phyloP scores from a whole-genome alignment of 2,888 invertebrate genomes.

The Auanema sp. region DNA sequence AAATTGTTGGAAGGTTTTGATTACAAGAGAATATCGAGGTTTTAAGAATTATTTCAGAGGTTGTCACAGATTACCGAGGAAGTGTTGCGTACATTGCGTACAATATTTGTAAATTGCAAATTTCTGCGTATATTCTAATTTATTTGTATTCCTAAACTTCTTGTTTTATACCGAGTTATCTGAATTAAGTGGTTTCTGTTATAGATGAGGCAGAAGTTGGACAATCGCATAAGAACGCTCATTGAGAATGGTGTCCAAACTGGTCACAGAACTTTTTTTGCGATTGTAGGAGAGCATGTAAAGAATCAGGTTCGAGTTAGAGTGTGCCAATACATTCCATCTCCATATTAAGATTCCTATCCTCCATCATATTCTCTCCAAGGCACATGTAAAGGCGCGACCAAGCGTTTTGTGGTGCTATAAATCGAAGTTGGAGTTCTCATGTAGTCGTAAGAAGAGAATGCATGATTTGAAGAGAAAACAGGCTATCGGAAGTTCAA shows the following conservation, averaged over 20 bases:
- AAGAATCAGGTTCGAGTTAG: constrained; percentile 79
- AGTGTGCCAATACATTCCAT: not conserved
- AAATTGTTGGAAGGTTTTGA: too few species aligned
- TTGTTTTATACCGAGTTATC: too few species aligned
- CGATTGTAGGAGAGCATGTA: constrained; percentile 91
- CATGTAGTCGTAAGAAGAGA: constrained; percentile 88
- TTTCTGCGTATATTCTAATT: too few species aligned
- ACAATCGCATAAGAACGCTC: constrained; percentile 88
- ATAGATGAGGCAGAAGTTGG: constrained; percentile 77
- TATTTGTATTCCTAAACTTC: too few species aligned
- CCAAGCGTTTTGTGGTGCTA: constrained; percentile 98
- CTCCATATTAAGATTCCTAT: constrained; percentile 86
- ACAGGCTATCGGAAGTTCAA: constrained; percentile 74
- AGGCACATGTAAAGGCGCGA: constrained; percentile 86
- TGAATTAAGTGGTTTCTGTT: too few species aligned
- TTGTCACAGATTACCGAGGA: too few species aligned
- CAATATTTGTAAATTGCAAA: too few species aligned
- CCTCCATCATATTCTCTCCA: constrained; percentile 93
- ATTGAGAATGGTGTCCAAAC: constrained; percentile 93
- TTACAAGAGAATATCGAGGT: too few species aligned
- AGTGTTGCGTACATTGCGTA: too few species aligned
- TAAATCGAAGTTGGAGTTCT: constrained; percentile 89
- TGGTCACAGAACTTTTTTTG: constrained; percentile 89
- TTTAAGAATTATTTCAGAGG: too few species aligned
- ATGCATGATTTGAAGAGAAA: constrained; percentile 82